A percentile compares a stretch with the other conserved stretches of the same genome.
Conservation (phyloP, 2,113 vertebrate species). For the Dicentrarchus labrax region DNA sequence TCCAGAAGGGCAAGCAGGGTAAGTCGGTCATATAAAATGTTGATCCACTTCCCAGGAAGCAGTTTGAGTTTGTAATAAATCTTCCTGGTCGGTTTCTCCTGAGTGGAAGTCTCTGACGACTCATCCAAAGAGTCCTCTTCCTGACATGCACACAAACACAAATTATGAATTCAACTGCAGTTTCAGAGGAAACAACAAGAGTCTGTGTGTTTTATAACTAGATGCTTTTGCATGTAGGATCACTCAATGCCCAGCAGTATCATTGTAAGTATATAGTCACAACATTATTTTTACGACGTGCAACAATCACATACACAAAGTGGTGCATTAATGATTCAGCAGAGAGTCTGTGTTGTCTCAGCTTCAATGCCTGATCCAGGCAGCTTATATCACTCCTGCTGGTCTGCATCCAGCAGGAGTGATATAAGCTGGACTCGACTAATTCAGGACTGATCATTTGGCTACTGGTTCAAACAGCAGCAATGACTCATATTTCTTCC, state of each 20-base stretch:
- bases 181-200: not conserved
- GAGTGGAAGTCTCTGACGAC: constrained; percentile 90
- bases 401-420: constrained; percentile 10
- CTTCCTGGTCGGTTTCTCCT: constrained; percentile 89
- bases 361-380: constrained; percentile 10
- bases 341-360: constrained; percentile 14
- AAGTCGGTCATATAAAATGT: constrained; percentile 94
- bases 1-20: constrained; percentile 92
- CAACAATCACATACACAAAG: not conserved
- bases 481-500: not conserved
- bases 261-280: not conserved
- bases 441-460: constrained; percentile 4
- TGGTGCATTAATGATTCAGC: constrained; percentile 41
- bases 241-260: not conserved
- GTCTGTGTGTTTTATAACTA: not conserved
- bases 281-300: not conserved
- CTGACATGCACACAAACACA: constrained; percentile 65
- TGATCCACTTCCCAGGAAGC: constrained; percentile 96
- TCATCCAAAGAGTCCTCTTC: constrained; percentile 90
- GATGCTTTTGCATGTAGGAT: not conserved
- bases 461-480: constrained; percentile 13
- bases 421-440: not conserved
- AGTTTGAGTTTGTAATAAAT: constrained; percentile 95
- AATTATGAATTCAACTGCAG: constrained; percentile 2
- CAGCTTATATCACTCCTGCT: constrained; percentile 10